Evolutionary conservation across 2,113 vertebrate species (phyloP).

Genomic region (Austrofundulus limnaeus): DNA sequence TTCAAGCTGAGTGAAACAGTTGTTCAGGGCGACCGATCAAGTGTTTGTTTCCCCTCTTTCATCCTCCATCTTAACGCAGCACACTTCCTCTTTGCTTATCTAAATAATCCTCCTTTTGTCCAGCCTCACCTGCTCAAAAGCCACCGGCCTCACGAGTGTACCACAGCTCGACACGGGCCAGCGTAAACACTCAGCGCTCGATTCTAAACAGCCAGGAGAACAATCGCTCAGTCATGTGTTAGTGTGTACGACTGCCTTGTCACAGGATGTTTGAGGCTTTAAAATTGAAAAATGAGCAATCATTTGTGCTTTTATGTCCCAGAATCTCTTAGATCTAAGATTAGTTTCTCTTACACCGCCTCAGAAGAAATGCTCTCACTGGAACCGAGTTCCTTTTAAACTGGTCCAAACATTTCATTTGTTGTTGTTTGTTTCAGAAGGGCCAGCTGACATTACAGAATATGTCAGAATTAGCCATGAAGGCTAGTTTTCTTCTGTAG

Average conservation of each 20-base stretch:
- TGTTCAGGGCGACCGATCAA: slow-evolving; percentile 39
- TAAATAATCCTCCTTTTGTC: slow-evolving; percentile 46
- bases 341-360: too few species aligned
- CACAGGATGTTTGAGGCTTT: too few species aligned
- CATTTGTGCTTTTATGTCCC: too few species aligned
- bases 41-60: slow-evolving; percentile 53
- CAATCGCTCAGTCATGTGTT: slow-evolving; percentile 5
- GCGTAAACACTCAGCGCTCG: slow-evolving; percentile 43
- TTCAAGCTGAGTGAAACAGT: slow-evolving; percentile 26
- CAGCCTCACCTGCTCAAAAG: slow-evolving; percentile 40
- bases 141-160: slow-evolving; percentile 9
- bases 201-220: slow-evolving; percentile 23
- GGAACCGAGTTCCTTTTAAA: too few species aligned
- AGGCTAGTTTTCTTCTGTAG: too few species aligned
- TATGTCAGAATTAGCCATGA: too few species aligned
- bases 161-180: slow-evolving; percentile 10
- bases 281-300: too few species aligned
- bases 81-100: slow-evolving; percentile 58
- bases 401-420: too few species aligned
- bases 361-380: too few species aligned
- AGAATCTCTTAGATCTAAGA: too few species aligned
- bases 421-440: too few species aligned
- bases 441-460: too few species aligned
- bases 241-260: not conserved
- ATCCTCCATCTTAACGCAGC: slow-evolving; percentile 53